These are phyloP conservation scores for Leucoptera coffeella DNA, from an alignment of 2,888 invertebrate species.

Conservation along the genomic window DNA sequence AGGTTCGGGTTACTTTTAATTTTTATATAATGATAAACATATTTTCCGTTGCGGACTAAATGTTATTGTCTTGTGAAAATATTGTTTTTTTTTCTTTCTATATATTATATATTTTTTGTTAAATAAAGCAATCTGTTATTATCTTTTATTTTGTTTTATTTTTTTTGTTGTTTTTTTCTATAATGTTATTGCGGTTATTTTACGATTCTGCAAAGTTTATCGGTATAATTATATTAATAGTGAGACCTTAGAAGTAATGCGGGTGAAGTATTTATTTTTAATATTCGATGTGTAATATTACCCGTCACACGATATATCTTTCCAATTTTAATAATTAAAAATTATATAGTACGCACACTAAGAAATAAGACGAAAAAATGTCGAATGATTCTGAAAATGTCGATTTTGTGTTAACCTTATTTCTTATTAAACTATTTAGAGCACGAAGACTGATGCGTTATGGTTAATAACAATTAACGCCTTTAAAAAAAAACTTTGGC, in stretches of 20 bases:
- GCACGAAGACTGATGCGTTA: constrained; percentile 48
- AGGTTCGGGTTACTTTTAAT: constrained; percentile 51
- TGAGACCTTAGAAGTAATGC: constrained; percentile 36
- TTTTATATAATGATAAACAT: constrained; percentile 45
- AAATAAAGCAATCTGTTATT: constrained; percentile 54
- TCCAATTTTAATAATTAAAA: too few relatives aligned
- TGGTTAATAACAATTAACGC: constrained; percentile 17
- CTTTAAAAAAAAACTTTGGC: constrained; percentile 2
- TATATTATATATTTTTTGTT: constrained; percentile 54
- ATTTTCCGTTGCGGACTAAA: constrained; percentile 27
- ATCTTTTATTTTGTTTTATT: constrained; percentile 24
- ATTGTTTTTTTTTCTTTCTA: constrained; percentile 39
- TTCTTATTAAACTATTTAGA: too few relatives aligned
- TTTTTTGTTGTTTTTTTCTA: constrained; percentile 8
- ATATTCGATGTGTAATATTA: too few relatives aligned
- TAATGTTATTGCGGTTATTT: neutral
- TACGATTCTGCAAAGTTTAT: neutral
- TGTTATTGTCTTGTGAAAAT: constrained; percentile 29
- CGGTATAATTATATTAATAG: constrained; percentile 18
- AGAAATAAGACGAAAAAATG: too few relatives aligned
- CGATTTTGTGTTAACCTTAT: too few relatives aligned
- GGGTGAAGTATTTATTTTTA: neutral
- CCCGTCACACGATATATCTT: too few relatives aligned
- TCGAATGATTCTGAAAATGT: too few relatives aligned
- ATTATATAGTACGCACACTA: too few relatives aligned